Base-by-base conservation (phyloP, 30 jellyfish, hydroid and myxozoan genomes). In the Mastigias papua region DNA sequence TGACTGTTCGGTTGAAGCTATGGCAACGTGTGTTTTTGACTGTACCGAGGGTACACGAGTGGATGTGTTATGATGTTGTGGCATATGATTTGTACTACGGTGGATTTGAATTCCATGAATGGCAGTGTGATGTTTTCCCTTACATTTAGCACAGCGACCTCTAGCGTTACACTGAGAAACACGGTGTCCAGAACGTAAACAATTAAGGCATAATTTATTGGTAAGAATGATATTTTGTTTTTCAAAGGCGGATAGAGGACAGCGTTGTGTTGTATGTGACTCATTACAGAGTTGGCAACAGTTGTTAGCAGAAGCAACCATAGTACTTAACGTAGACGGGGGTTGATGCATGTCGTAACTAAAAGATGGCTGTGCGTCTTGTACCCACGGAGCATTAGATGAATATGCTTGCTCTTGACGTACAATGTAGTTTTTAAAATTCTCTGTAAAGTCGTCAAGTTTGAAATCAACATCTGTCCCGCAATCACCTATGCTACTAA, bases 261-360 rank as follows among this genome's bases (percentile, higher is more conserved):
- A 80, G 8, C 49, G 90, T 28, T 34, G 66, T 29, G 82, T 62
- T 7, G 69, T 35, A 34, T 80, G 90, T 11, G 90, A 80, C 33
- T 80, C 90, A 31, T 62, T 29, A 48, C 90, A 80, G 23, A 80
- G 90, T 62, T 80, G 90, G 81, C 82, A 80, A 34, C 71, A 31
- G 17, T 13, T 34, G 81, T 60, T 5, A 4, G 49, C 50, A 21
- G 90, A 10, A 28, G 90, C 82, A 23, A 80, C 33, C 81, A 80
- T 29, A 13, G 90, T 80, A 64, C 89, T 61, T 30, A 34, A 33
- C 25, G 16, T 42, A 62, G 76, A 76, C 88, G 88, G 32, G 32
- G 88, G 88, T 30, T 76, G 60, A 73, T 76, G 58, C 17, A 73
- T 26, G 16, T 80, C 81, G 64, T 31, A 66, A 10, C 28, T 29